These are phyloP conservation scores for Phaethon lepturus DNA, from an alignment of 2,113 vertebrate genomes.

Conservation along the genomic window DNA sequence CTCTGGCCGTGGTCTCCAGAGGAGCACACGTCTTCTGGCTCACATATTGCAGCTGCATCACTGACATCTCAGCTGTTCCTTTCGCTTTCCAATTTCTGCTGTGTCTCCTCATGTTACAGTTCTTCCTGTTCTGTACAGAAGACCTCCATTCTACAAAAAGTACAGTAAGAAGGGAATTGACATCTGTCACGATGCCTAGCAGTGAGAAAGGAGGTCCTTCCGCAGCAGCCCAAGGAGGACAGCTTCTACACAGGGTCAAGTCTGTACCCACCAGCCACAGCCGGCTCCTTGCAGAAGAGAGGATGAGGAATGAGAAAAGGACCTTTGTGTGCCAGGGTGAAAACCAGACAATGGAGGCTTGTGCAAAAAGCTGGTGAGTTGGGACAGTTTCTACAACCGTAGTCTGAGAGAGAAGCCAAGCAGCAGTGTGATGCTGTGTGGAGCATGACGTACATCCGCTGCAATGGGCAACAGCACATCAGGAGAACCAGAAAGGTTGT, in stretches of 20 bases:
- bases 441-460: rapidly evolving
- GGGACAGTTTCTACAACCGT: rapidly evolving
- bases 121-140: not conserved
- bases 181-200: not conserved
- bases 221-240: not conserved
- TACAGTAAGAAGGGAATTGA: rapidly evolving
- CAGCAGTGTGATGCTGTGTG: rapidly evolving
- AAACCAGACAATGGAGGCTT: not conserved
- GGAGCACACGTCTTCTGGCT: not conserved
- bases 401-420: not conserved
- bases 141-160: not conserved
- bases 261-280: not conserved
- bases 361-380: rapidly evolving
- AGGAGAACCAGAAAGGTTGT: not conserved
- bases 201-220: not conserved
- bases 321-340: rapidly evolving
- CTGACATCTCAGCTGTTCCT: not conserved
- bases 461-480: not conserved
- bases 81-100: not conserved
- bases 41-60: not conserved
- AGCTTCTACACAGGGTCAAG: not conserved
- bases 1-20: not conserved
- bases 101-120: not conserved
- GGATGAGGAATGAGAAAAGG: not conserved
- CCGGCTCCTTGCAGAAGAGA: not conserved